These are phyloP conservation scores for Bombus haemorrhoidalis DNA, from an alignment of 1,140 invertebrate genomes.

Conservation along the genomic window DNA sequence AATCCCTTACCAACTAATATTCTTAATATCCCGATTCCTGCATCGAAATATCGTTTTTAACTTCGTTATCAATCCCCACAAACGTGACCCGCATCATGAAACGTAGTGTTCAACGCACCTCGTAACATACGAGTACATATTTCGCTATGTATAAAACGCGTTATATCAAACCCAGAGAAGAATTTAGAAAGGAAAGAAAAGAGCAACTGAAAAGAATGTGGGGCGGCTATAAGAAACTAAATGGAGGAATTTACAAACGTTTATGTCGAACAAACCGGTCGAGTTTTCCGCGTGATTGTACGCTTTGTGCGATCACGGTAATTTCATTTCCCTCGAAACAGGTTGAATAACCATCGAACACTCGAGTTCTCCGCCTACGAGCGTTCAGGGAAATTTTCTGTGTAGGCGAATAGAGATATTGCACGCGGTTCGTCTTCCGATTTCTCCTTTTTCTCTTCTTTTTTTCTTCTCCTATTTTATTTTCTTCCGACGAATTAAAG, in stretches of 20 bases:
- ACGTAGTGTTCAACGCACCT: too few relatives aligned
- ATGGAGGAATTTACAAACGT: conserved; percentile 18
- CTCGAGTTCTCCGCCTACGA: conserved; percentile 47
- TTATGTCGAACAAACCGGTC: background rate
- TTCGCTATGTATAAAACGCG: background rate
- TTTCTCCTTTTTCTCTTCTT: background rate
- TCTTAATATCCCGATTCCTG: background rate
- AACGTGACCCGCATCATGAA: background rate
- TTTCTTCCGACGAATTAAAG: conserved; percentile 50
- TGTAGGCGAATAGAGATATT: background rate
- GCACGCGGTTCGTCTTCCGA: background rate
- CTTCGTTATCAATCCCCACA: background rate
- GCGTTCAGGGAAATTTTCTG: conserved; percentile 17
- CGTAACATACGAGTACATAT: background rate
- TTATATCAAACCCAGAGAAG: background rate
- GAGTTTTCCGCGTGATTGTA: conserved; percentile 13
- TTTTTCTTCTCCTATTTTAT: background rate
- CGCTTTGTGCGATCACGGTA: conserved; percentile 13
- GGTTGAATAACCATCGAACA: conserved; percentile 4
- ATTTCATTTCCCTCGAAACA: conserved; percentile 31
- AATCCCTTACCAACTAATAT: too few relatives aligned
- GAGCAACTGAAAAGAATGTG: background rate
- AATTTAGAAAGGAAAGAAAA: background rate
- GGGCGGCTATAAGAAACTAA: background rate
- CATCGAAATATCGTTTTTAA: background rate